Conservation (phyloP, 2,888 invertebrate species). For the Keiferia lycopersicella region DNA sequence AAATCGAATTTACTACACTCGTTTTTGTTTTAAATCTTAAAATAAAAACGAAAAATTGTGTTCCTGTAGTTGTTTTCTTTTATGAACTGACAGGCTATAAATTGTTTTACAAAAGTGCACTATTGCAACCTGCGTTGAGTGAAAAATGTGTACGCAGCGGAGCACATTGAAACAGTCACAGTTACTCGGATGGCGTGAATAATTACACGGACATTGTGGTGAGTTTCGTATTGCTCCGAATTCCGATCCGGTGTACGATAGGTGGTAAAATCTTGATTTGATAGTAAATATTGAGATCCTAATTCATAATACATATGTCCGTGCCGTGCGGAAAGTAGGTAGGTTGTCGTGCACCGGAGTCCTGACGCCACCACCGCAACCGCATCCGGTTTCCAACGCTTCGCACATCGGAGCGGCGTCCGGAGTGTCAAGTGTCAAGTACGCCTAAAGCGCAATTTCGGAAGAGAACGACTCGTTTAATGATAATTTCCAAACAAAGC, state of each 20-base stretch:
- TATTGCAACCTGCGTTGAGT: conserved; percentile 16
- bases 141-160: conserved; percentile 12
- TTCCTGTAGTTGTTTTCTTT: not conserved
- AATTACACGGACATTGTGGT: conserved; percentile 8
- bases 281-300: too few species aligned
- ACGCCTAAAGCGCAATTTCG: not conserved
- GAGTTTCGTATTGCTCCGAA: too few species aligned
- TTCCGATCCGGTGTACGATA: too few species aligned
- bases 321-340: too few species aligned
- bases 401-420: too few species aligned
- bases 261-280: too few species aligned
- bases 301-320: too few species aligned
- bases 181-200: conserved; percentile 6
- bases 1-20: not conserved
- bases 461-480: not conserved
- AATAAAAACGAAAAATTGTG: not conserved
- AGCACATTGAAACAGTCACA: conserved; percentile 12
- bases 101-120: conserved; percentile 22
- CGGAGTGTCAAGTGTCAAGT: too few species aligned
- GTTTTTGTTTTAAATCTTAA: not conserved
- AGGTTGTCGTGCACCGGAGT: too few species aligned
- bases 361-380: too few species aligned
- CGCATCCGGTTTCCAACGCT: too few species aligned
- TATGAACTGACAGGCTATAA: conserved; percentile 19
- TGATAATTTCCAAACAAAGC: conserved; percentile 3